Percentiles rank a stretch among this genome's conserved stretches.
Conservation (phyloP, 2,113 vertebrate genomes). For the Nansenia antarctica region DNA sequence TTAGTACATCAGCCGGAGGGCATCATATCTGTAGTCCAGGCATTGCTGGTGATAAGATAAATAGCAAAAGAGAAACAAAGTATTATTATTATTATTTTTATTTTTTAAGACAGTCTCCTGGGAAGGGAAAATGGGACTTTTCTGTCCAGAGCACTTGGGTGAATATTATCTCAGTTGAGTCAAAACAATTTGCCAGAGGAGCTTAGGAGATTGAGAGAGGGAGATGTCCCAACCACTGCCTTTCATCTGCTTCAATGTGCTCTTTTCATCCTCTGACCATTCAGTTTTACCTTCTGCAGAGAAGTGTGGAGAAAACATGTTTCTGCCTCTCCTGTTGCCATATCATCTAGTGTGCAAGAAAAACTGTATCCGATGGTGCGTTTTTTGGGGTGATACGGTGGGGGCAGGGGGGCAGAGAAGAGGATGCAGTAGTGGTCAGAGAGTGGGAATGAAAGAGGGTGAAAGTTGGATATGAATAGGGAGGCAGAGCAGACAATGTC, state of each 20-base stretch:
- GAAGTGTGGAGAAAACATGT: not conserved
- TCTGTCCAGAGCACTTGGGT: constrained; percentile 9
- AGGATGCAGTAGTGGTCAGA: no score
- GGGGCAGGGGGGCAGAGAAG: no score
- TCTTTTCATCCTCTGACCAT: constrained; percentile 38
- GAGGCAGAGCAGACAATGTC: no score
- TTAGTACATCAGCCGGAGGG: not conserved
- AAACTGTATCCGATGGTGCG: no score
- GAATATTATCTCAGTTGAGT: constrained; percentile 6
- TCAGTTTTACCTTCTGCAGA: constrained; percentile 6
- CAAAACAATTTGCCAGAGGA: constrained; percentile 41
- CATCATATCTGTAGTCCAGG: not conserved
- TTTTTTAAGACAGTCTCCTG: not conserved
- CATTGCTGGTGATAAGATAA: not conserved
- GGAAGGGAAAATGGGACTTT: not conserved
- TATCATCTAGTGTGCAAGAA: no score
- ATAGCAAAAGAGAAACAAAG: not conserved
- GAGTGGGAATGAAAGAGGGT: no score
- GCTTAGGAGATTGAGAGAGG: constrained; percentile 30
- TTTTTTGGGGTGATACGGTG: no score
- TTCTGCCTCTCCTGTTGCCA: not conserved
- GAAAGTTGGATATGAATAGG: no score
- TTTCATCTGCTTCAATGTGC: constrained; percentile 31
- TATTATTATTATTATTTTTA: not conserved
- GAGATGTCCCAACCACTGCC: constrained; percentile 33